A percentile compares a stretch with the other conserved stretches of the same genome.
These are phyloP conservation scores for Lottia gigantea DNA, from an alignment of 2,888 invertebrate genomes.

Conservation along the genomic window DNA sequence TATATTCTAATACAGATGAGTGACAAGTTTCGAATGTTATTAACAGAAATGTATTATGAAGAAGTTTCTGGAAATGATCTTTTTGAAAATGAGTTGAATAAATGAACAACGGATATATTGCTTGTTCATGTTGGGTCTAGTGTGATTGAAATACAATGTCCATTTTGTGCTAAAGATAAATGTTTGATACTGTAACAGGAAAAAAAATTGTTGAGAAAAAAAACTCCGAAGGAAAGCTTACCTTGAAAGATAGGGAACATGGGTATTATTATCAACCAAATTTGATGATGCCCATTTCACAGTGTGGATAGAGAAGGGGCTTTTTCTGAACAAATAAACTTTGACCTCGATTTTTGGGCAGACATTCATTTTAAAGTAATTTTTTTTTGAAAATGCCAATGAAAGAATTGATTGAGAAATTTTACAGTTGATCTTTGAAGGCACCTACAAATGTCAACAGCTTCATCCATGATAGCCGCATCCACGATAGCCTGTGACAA, in stretches of 20 bases:
- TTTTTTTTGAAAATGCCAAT: background rate
- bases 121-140: background rate
- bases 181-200: background rate
- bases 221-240: background rate
- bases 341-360: background rate
- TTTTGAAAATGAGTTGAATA: too few relatives aligned
- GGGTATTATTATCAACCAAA: background rate
- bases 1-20: too few relatives aligned
- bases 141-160: background rate
- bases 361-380: background rate
- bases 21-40: too few relatives aligned
- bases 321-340: background rate
- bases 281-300: background rate
- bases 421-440: too few relatives aligned
- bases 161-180: background rate
- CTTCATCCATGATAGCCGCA: too few relatives aligned
- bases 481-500: slow-evolving; percentile 27
- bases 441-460: background rate
- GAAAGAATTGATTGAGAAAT: background rate
- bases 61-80: too few relatives aligned
- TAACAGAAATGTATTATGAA: too few relatives aligned
- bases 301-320: background rate
- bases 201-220: background rate
- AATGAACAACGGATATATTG: background rate
- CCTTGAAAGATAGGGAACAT: background rate